A percentile compares a stretch with the other conserved stretches of the same genome.
Conservation (phyloP, 2,113 vertebrate species). For the Psilopogon haemacephalus region DNA sequence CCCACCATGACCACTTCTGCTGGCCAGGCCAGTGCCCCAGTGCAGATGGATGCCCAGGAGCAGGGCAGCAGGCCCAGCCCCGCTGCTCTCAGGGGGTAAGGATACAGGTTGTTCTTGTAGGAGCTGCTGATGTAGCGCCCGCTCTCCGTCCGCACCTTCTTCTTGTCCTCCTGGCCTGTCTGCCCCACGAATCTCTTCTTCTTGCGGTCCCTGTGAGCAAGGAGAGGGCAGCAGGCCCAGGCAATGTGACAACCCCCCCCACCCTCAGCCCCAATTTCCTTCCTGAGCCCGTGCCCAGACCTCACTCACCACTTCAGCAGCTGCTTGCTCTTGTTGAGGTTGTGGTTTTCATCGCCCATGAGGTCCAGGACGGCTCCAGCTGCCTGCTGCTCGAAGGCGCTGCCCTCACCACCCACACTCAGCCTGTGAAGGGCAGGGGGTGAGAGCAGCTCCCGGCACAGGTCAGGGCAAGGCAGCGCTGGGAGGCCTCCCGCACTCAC, state of each 20-base stretch:
- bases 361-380: slow-evolving; percentile 87
- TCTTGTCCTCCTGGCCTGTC: slow-evolving; percentile 86
- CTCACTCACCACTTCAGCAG: slow-evolving; percentile 85
- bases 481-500: slow-evolving; percentile 60
- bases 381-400: slow-evolving; percentile 88
- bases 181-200: slow-evolving; percentile 91
- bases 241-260: neutral
- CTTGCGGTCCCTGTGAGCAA: slow-evolving; percentile 87
- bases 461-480: rapidly evolving
- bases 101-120: slow-evolving; percentile 95
- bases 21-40: neutral
- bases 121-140: slow-evolving; percentile 82
- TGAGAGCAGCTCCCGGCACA: neutral
- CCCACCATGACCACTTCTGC: no score
- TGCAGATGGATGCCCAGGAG: neutral
- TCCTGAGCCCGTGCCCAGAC: rapidly evolving
- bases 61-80: rapidly evolving
- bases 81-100: neutral
- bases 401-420: slow-evolving; percentile 75
- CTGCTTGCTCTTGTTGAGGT: slow-evolving; percentile 78
- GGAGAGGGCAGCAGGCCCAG: rapidly evolving
- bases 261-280: neutral
- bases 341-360: slow-evolving; percentile 84
- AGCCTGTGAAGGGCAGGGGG: slow-evolving; percentile 67
- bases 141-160: slow-evolving; percentile 86